A percentile compares a stretch with the other conserved stretches of the same genome.
Evolutionary conservation across 2,888 invertebrate species (phyloP).

Genomic region (Ischnus inquisitorius): DNA sequence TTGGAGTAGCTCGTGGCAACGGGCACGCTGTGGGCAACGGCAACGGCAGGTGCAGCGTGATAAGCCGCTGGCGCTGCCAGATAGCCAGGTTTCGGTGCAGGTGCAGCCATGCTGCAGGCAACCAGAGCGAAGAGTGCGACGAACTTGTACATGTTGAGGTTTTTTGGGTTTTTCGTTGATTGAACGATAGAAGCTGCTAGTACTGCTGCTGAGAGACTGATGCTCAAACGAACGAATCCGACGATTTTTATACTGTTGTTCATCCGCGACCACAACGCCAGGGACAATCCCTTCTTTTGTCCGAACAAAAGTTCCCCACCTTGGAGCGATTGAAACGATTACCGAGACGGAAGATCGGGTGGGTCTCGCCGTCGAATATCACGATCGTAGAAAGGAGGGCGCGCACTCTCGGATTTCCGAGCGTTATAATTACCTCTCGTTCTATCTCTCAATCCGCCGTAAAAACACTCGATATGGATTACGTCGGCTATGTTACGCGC

Average conservation of each 20-base stretch:
- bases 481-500: background rate
- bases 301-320: constrained; percentile 35
- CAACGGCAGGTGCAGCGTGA: constrained; percentile 85
- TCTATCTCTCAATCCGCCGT: background rate
- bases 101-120: constrained; percentile 85
- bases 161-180: background rate
- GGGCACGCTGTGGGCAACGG: constrained; percentile 85
- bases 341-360: constrained; percentile 55
- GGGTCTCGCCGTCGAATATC: constrained; percentile 34
- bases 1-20: constrained; percentile 89
- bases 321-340: constrained; percentile 18
- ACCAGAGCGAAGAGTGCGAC: constrained; percentile 73
- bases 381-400: constrained; percentile 66
- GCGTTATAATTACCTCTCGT: constrained; percentile 4
- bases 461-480: background rate
- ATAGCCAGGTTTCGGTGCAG: constrained; percentile 77
- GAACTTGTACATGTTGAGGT: constrained; percentile 75
- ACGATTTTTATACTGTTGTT: constrained; percentile 75
- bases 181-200: constrained; percentile 36
- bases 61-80: constrained; percentile 72
- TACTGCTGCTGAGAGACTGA: constrained; percentile 71
- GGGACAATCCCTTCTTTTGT: constrained; percentile 53
- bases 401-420: constrained; percentile 30
- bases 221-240: constrained; percentile 55
- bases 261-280: constrained; percentile 35